phyloP scores from a whole-genome alignment of 2,888 invertebrate genomes.

The Scelioninae gen. 2 region DNA sequence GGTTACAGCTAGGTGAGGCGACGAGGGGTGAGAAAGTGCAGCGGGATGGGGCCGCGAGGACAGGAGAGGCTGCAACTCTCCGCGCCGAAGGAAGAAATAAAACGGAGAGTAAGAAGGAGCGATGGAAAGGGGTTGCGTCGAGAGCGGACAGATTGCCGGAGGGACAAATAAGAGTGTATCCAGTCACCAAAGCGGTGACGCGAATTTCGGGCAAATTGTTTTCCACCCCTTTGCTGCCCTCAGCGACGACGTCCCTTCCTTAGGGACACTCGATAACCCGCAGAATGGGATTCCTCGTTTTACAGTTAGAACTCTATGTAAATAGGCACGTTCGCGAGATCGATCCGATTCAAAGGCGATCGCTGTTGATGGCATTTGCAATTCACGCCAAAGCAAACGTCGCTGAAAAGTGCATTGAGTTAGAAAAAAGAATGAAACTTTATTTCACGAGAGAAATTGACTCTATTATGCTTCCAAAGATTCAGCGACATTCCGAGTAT shows the following conservation, averaged over 20 bases:
- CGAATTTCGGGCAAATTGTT: conserved; percentile 73
- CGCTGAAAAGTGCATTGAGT: conserved; percentile 45
- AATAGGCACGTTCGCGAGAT: conserved; percentile 56
- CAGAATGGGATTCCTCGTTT: conserved; percentile 57
- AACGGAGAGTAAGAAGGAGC: conserved; percentile 50
- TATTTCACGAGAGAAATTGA: conserved; percentile 27
- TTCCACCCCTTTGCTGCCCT: conserved; percentile 64
- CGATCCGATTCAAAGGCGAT: conserved; percentile 58
- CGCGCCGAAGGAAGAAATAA: conserved; percentile 38
- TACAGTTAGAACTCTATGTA: conserved; percentile 57
- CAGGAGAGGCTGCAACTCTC: conserved; percentile 33
- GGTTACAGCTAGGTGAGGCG: conserved; percentile 43
- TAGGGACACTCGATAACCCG: conserved; percentile 56
- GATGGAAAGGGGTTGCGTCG: conserved; percentile 67
- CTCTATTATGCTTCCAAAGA: conserved; percentile 29
- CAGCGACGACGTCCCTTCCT: conserved; percentile 49
- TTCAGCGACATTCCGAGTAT: conserved; percentile 3
- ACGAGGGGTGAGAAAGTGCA: conserved; percentile 36
- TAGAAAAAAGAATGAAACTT: conserved; percentile 44
- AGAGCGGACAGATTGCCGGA: conserved; percentile 71
- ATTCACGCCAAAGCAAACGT: conserved; percentile 52
- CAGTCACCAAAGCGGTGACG: conserved; percentile 70
- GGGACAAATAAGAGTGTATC: conserved; percentile 72
- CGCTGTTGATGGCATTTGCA: conserved; percentile 55
- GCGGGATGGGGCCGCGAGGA: conserved; percentile 17